Conservation (phyloP, 2,113 vertebrate species). For the Marmota flaviventris region DNA sequence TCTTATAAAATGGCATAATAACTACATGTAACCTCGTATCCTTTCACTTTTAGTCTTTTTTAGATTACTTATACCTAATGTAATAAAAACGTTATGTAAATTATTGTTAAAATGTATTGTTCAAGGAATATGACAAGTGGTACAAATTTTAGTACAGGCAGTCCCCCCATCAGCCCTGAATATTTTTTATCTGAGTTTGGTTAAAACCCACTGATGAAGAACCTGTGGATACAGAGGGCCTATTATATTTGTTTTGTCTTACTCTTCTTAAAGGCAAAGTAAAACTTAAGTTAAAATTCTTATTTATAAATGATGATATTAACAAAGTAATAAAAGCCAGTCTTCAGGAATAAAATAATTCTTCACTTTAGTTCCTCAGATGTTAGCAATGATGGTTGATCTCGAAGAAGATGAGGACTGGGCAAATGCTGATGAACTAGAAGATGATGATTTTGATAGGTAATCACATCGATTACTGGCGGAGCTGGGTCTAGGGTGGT, state of each 20-base stretch:
- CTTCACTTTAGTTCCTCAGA: constrained; percentile 94
- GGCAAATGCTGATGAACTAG: constrained; percentile 97
- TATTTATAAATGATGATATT: background rate
- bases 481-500: fast-evolving
- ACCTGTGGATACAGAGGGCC: background rate
- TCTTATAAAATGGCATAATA: background rate
- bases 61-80: background rate
- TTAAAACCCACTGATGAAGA: background rate
- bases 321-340: background rate
- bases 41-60: background rate
- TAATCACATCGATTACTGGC: constrained; percentile 65
- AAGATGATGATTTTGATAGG: constrained; percentile 99
- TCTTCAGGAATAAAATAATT: background rate
- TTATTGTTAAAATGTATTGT: background rate
- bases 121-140: background rate
- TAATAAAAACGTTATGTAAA: background rate
- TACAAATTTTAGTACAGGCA: background rate
- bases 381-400: constrained; percentile 99
- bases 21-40: background rate
- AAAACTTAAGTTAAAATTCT: background rate
- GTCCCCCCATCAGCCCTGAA: background rate
- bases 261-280: background rate
- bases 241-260: background rate
- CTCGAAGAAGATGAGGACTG: constrained; percentile 99
- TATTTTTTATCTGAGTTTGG: background rate